Conservation (phyloP, 2,113 vertebrate genomes). For the Brachirus orientalis region DNA sequence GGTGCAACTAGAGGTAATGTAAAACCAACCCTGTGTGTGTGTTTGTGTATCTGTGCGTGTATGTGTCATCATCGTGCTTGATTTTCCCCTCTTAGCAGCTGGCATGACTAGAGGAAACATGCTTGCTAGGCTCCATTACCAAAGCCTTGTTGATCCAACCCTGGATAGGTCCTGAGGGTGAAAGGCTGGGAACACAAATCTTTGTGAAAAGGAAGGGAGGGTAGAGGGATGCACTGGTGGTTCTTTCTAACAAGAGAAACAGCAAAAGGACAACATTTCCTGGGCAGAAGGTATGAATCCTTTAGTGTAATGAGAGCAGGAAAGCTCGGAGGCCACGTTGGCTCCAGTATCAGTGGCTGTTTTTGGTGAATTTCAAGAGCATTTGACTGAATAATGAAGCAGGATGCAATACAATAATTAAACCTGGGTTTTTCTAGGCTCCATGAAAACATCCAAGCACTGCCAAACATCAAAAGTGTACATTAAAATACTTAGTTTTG, state of each 20-base stretch:
- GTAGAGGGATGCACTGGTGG: slow-evolving; percentile 43
- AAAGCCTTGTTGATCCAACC: slow-evolving; percentile 76
- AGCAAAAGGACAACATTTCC: slow-evolving; percentile 40
- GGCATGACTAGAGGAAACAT: slow-evolving; percentile 76
- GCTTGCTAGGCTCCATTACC: slow-evolving; percentile 72
- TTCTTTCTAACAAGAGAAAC: slow-evolving; percentile 53
- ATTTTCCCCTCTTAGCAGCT: slow-evolving; percentile 66
- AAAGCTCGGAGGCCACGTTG: slow-evolving; percentile 6
- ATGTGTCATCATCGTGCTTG: slow-evolving; percentile 33
- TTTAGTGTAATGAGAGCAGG: neutral
- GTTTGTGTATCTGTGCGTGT: neutral
- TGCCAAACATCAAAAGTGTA: slow-evolving; percentile 41
- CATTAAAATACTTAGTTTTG: slow-evolving; percentile 57
- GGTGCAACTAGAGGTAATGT: slow-evolving; percentile 25
- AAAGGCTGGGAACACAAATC: slow-evolving; percentile 62
- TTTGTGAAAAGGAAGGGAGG: slow-evolving; percentile 57
- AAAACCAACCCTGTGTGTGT: slow-evolving; percentile 39
- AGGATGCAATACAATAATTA: slow-evolving; percentile 21
- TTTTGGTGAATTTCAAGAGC: slow-evolving; percentile 13
- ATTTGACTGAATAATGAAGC: slow-evolving; percentile 21
- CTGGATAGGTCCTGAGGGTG: slow-evolving; percentile 77
- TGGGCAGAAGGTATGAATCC: slow-evolving; percentile 13
- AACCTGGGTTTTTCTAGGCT: slow-evolving; percentile 18
- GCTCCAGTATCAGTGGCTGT: neutral
- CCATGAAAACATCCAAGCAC: slow-evolving; percentile 17